Conservation (phyloP, 2,888 invertebrate species). For the Amblyteles armatorius region DNA sequence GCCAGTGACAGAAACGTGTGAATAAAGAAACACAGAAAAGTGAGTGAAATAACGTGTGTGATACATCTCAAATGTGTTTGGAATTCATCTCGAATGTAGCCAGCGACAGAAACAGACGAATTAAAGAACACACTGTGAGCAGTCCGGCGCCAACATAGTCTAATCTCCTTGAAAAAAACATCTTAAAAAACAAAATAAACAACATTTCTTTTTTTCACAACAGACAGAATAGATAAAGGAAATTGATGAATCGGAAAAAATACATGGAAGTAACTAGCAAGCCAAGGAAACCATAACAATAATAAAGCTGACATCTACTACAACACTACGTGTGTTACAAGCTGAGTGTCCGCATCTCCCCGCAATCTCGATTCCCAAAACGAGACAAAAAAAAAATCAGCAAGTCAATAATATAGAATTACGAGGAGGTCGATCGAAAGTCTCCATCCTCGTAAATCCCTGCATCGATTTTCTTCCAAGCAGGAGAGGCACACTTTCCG, state of each 20-base stretch:
- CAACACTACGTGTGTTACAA: not conserved
- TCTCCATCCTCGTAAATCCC: conserved; percentile 19
- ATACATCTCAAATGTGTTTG: no score
- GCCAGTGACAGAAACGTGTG: no score
- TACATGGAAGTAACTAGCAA: not conserved
- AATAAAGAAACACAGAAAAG: no score
- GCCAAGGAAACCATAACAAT: not conserved
- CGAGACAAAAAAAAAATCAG: conserved; percentile 15
- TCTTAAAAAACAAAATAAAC: conserved; percentile 28
- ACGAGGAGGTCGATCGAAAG: conserved; percentile 33
- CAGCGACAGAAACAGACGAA: no score
- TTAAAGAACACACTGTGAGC: no score
- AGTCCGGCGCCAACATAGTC: not conserved
- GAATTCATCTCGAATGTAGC: no score
- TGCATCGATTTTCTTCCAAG: conserved; percentile 37
- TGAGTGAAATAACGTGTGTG: no score
- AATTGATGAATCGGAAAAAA: not conserved
- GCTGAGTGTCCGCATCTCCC: not conserved
- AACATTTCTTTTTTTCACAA: conserved; percentile 32
- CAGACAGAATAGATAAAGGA: not conserved
- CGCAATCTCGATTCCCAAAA: not conserved
- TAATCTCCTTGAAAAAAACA: not conserved
- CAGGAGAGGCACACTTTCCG: conserved; percentile 76
- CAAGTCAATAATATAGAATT: conserved; percentile 65
- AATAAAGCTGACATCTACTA: not conserved